Conservation (phyloP, 2,797 vertebrate genomes). For the Corythornis leucogaster region DNA sequence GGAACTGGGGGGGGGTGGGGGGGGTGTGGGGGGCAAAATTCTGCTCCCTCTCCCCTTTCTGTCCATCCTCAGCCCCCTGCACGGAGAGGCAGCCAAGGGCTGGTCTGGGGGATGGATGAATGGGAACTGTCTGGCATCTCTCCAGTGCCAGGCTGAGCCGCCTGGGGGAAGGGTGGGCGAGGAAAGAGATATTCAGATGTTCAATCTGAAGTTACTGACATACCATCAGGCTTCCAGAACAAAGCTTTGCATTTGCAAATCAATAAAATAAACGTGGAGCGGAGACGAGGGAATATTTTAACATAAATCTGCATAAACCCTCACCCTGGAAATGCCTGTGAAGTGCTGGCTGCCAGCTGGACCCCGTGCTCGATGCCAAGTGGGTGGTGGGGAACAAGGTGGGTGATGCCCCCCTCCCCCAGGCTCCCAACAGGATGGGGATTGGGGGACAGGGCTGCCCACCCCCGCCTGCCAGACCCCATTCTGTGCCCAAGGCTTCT, state of each 20-base stretch:
- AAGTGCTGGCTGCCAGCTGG: neutral
- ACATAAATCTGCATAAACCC: constrained; percentile 69
- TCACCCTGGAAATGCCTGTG: neutral
- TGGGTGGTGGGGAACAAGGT: neutral
- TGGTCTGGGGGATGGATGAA: neutral
- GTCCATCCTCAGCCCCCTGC: neutral
- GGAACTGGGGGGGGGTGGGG: neutral
- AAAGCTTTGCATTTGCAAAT: constrained; percentile 70
- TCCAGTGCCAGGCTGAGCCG: neutral
- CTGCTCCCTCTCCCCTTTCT: neutral
- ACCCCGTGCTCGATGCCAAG: accelerated
- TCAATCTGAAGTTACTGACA: constrained; percentile 33
- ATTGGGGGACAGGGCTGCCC: neutral
- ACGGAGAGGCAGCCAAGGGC: neutral
- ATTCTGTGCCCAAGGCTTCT: accelerated
- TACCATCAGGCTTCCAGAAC: constrained; percentile 18
- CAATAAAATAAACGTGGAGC: constrained; percentile 59
- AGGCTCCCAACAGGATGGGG: neutral
- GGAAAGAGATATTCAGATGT: neutral
- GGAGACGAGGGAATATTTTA: constrained; percentile 64
- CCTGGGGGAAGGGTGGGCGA: neutral
- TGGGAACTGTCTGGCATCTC: neutral
- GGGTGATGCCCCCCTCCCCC: neutral
- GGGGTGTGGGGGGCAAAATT: neutral
- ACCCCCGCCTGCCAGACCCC: neutral